A percentile compares a stretch with the other conserved stretches of the same genome.
phyloP scores from a whole-genome alignment of 2,888 invertebrate genomes.

The Leucophenga montana region DNA sequence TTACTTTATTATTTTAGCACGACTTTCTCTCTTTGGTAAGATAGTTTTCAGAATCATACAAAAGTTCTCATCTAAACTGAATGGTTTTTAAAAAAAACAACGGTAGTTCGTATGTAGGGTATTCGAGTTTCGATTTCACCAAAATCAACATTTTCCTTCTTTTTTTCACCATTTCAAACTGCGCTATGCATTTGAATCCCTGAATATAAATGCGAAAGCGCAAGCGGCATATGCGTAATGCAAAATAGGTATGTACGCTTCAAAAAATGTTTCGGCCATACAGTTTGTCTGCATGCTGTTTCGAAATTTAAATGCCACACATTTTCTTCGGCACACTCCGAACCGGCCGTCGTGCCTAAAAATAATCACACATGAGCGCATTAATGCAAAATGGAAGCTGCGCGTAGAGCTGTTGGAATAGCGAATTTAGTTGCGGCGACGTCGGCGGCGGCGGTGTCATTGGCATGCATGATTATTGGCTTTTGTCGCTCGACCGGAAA shows the following conservation, averaged over 20 bases:
- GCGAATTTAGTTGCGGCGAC: slow-evolving; percentile 33
- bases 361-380: slow-evolving; percentile 36
- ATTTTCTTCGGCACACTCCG: slow-evolving; percentile 24
- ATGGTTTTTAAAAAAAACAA: too few species aligned
- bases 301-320: slow-evolving; percentile 25
- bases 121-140: too few species aligned
- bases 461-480: slow-evolving; percentile 45
- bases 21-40: not conserved
- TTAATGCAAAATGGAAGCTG: slow-evolving; percentile 41
- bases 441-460: slow-evolving; percentile 26
- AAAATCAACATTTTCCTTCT: not conserved
- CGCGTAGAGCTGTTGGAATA: slow-evolving; percentile 18
- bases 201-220: slow-evolving; percentile 1
- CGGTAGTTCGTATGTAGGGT: too few species aligned
- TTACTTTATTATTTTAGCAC: not conserved
- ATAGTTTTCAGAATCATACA: too few species aligned
- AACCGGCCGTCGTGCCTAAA: not conserved
- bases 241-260: slow-evolving; percentile 35
- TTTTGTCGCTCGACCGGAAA: slow-evolving; percentile 44
- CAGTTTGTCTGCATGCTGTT: not conserved
- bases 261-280: slow-evolving; percentile 22
- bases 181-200: slow-evolving; percentile 29
- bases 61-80: too few species aligned
- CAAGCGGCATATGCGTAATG: slow-evolving; percentile 18
- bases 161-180: slow-evolving; percentile 30